phyloP scores from a whole-genome alignment of 2,113 vertebrate species.

The Planiliza haematocheilus region DNA sequence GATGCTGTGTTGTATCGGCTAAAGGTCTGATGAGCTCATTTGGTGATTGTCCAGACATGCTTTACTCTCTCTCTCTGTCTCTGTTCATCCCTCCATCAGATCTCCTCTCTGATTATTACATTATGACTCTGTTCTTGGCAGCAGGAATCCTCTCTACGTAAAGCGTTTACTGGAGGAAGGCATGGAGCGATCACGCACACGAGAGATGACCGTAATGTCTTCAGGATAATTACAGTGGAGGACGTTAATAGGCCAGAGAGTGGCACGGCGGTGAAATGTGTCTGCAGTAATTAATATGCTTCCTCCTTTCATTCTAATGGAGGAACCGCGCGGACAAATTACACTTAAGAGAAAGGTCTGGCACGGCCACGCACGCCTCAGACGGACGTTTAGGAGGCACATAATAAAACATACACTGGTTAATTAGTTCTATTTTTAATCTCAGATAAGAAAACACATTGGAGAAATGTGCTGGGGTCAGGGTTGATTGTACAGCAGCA shows the following conservation, averaged over 20 bases:
- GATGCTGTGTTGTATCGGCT: no score
- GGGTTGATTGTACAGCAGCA: no score
- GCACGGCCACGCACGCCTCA: constrained; percentile 4
- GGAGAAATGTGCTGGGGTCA: no score
- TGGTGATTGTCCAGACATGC: no score
- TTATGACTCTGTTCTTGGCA: constrained; percentile 21
- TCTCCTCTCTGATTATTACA: constrained; percentile 21
- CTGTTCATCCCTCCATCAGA: background rate
- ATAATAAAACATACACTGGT: no score
- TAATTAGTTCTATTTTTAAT: no score
- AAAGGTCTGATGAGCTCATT: no score
- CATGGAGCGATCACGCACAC: background rate
- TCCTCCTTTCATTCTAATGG: constrained; percentile 38
- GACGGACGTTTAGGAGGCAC: background rate
- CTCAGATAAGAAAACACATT: no score
- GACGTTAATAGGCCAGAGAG: constrained; percentile 52
- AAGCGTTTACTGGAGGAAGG: constrained; percentile 1
- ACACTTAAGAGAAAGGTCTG: background rate
- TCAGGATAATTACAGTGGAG: constrained; percentile 63
- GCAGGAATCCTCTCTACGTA: constrained; percentile 21
- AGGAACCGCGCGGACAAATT: constrained; percentile 15
- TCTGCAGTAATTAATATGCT: constrained; percentile 57
- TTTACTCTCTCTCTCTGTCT: no score
- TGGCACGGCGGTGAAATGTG: constrained; percentile 46
- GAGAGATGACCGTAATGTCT: constrained; percentile 20